A percentile compares a stretch with the other conserved stretches of the same genome.
Conservation (phyloP, 2,113 vertebrate species). For the Prietella phreatophila region DNA sequence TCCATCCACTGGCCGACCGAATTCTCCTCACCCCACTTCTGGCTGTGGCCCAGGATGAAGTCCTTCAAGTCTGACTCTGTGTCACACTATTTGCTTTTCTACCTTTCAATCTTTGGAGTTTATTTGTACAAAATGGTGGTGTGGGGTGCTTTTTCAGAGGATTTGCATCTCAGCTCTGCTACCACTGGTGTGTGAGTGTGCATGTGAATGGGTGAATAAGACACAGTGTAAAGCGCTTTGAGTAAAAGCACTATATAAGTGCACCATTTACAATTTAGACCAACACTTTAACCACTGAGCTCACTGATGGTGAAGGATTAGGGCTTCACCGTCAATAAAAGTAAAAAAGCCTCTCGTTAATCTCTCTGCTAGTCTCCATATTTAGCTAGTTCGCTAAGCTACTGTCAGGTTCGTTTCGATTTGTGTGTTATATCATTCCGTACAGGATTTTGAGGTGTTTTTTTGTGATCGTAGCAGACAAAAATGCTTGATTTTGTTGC, state of each 20-base stretch:
- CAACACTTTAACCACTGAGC: no score
- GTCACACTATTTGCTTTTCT: neutral
- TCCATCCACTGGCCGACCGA: conserved; percentile 1
- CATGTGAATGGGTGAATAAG: no score
- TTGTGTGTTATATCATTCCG: neutral
- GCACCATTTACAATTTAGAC: no score
- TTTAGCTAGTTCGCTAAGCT: neutral
- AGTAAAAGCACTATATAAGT: no score
- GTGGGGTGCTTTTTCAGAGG: neutral
- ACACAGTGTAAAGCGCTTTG: no score
- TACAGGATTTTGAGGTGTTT: no score
- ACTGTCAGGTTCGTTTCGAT: neutral
- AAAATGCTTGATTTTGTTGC: no score
- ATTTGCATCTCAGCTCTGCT: neutral
- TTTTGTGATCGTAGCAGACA: no score
- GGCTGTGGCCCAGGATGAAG: conserved; percentile 30
- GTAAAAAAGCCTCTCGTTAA: neutral
- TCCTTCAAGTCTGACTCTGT: neutral
- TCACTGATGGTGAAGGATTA: no score
- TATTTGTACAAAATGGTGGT: neutral
- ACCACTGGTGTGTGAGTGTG: no score
- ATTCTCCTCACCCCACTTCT: conserved; percentile 35
- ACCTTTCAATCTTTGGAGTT: neutral
- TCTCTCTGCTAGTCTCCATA: neutral
- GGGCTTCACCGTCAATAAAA: neutral